Evolutionary conservation across 1,140 invertebrate species (phyloP), one percentile per base, ranked within the genome.

Genomic region (Diabrotica virgifera): DNA sequence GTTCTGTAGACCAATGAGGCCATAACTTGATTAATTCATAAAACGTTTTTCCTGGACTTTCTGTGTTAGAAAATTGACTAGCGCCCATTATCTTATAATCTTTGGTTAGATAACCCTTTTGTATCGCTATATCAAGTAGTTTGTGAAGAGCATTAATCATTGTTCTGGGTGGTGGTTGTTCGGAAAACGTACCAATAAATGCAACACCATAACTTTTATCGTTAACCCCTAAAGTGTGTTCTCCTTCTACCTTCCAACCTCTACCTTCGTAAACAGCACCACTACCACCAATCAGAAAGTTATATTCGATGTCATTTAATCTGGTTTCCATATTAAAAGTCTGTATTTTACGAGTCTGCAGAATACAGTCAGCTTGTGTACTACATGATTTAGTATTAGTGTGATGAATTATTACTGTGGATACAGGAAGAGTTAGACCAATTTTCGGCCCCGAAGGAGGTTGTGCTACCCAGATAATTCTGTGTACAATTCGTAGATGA

Each of bases 231-330:
- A 52, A 52, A 0, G 85, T 80, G 67, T 88, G 85, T 2, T 85
- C 80, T 0, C 86, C 86, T 9, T 80, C 72, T 5, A 60, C 63
- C 13, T 81, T 78, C 85, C 85, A 89, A 12, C 85, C 86, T 51
- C 87, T 78, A 1, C 84, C 89, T 74, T 84, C 85, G 76, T 89
- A 91, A 0, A 85, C 84, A 2, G 82, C 82, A 0, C 88, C 88
- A 73, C 90, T 89, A 14, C 87, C 88, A 0, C 89, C 91, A 8
- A 92, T 82, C 6, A 93, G 74, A 72, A 93, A 94, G 73, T 89
- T 93, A 71, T 89, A 90, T 3, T 75, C 87, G 35, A 90, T 87
- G 70, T 90, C 88, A 38, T 77, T 76, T 84, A 85, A 82, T 0
- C 79, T 73, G 40, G 80, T 82, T 62, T 90, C 86, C 54, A 92